Conservation (phyloP, 2,113 vertebrate species). For the Melanostigma gelatinosum region DNA sequence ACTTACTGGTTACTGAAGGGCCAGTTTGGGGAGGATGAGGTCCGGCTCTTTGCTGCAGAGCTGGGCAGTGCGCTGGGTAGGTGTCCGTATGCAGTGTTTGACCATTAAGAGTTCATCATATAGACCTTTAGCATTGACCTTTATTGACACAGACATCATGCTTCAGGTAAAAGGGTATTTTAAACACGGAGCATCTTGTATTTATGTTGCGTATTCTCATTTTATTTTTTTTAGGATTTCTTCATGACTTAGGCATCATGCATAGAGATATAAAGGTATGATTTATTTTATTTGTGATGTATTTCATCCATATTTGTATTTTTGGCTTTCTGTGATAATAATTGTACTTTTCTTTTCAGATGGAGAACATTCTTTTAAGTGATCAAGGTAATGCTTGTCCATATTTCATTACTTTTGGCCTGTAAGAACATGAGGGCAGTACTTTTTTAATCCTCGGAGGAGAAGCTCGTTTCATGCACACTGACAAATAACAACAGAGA, state of each 20-base stretch:
- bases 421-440: neutral
- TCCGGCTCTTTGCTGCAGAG: constrained; percentile 90
- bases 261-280: constrained; percentile 92
- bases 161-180: neutral
- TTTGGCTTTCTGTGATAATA: neutral
- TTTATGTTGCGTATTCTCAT: neutral
- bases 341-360: constrained; percentile 81
- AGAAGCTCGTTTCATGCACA: neutral
- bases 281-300: neutral
- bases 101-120: neutral
- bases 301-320: neutral
- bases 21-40: constrained; percentile 82
- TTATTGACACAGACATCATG: neutral
- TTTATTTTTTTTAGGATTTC: constrained; percentile 83
- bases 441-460: neutral
- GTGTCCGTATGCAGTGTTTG: constrained; percentile 40
- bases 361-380: constrained; percentile 94
- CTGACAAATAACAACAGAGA: neutral
- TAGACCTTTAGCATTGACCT: neutral
- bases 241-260: constrained; percentile 91
- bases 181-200: neutral
- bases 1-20: constrained; percentile 86
- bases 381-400: constrained; percentile 85
- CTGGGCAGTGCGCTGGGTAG: constrained; percentile 90
- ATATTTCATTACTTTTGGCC: neutral